Evolutionary conservation across 2,888 invertebrate species (phyloP).

Genomic region (Dasysyrphus tricinctus): DNA sequence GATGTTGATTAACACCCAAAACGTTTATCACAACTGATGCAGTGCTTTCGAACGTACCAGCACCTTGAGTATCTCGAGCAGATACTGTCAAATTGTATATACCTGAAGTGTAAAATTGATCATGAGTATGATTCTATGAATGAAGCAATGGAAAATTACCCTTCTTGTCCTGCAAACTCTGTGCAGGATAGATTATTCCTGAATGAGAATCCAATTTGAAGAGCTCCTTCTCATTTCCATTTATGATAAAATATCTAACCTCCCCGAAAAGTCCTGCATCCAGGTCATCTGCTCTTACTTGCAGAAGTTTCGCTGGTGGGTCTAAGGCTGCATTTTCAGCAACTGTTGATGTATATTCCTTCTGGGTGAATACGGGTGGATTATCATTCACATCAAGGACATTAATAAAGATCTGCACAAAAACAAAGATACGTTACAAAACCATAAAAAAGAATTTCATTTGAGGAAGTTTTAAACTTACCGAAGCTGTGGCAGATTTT

Average conservation of each 20-base stretch:
- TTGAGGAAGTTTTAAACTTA: slow-evolving; percentile 80
- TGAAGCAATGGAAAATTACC: slow-evolving; percentile 74
- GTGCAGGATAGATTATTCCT: slow-evolving; percentile 92
- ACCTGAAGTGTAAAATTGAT: slow-evolving; percentile 75
- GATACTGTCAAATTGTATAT: slow-evolving; percentile 87
- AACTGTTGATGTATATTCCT: slow-evolving; percentile 90
- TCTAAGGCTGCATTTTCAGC: slow-evolving; percentile 92
- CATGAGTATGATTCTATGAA: not conserved
- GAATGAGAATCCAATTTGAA: slow-evolving; percentile 90
- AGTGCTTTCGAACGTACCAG: slow-evolving; percentile 87
- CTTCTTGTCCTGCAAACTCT: slow-evolving; percentile 87
- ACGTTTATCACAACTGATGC: slow-evolving; percentile 91
- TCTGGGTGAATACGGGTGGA: slow-evolving; percentile 91
- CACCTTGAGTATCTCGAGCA: slow-evolving; percentile 90
- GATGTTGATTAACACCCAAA: slow-evolving; percentile 91
- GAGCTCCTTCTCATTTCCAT: slow-evolving; percentile 87
- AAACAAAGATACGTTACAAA: slow-evolving; percentile 5
- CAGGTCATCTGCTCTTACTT: slow-evolving; percentile 90
- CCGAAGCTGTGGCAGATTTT: slow-evolving; percentile 90
- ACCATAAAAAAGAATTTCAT: not conserved
- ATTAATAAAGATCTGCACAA: slow-evolving; percentile 87
- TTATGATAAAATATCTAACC: slow-evolving; percentile 89
- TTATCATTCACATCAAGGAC: slow-evolving; percentile 95
- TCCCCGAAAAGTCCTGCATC: slow-evolving; percentile 92
- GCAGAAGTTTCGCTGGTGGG: slow-evolving; percentile 91